Conservation (phyloP, 2,113 vertebrate genomes). For the Caranx melampygus region DNA sequence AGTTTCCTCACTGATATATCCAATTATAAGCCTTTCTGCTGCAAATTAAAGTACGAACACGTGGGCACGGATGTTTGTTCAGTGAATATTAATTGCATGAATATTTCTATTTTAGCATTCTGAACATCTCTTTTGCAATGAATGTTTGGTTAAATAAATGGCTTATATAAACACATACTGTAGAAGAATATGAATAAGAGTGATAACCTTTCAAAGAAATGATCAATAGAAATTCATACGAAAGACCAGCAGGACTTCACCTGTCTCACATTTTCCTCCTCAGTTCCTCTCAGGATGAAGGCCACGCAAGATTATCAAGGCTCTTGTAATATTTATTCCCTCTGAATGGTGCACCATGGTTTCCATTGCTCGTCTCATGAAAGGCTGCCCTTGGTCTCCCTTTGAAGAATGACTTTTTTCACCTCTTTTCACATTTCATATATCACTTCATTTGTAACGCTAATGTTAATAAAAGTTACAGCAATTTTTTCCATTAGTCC, state of each 20-base stretch:
- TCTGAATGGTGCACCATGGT: conserved; percentile 12
- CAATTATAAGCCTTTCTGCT: conserved; percentile 49
- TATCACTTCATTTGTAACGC: conserved; percentile 27
- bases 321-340: conserved; percentile 41
- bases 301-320: conserved; percentile 2
- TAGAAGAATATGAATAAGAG: neutral
- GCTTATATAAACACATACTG: neutral
- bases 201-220: neutral
- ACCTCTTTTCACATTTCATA: conserved; percentile 47
- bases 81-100: conserved; percentile 25
- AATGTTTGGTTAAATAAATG: conserved; percentile 18
- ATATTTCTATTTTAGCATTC: conserved; percentile 21
- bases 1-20: conserved; percentile 35
- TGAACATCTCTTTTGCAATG: conserved; percentile 6
- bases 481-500: conserved; percentile 4
- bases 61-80: conserved; percentile 19
- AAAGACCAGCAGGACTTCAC: neutral
- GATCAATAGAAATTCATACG: neutral
- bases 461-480: neutral
- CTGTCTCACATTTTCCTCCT: neutral
- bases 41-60: conserved; percentile 31
- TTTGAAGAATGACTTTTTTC: conserved; percentile 17
- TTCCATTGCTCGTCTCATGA: conserved; percentile 24
- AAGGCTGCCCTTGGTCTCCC: conserved; percentile 33
- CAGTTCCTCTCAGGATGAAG: neutral